Evolutionary conservation across 2,797 vertebrate species (phyloP).

Genomic region (Sciurus carolinensis): DNA sequence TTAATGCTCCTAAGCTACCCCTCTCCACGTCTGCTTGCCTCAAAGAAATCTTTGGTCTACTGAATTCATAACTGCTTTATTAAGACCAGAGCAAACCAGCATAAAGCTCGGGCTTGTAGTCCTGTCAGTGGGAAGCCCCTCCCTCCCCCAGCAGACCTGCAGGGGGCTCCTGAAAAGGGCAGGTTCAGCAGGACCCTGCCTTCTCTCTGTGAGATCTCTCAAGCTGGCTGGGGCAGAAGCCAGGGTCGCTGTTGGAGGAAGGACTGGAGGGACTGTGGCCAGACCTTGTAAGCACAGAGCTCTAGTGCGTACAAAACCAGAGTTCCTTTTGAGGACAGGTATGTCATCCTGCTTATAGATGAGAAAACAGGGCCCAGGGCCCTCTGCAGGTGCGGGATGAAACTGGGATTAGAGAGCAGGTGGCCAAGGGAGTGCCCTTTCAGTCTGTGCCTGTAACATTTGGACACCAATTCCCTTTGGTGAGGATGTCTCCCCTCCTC

Average conservation of each 20-base stretch:
- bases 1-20: not conserved
- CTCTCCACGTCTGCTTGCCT: constrained; percentile 12
- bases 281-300: not conserved
- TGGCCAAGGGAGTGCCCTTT: not conserved
- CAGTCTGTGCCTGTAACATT: not conserved
- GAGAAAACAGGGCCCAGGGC: not conserved
- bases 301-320: not conserved
- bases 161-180: not conserved
- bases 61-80: constrained; percentile 54
- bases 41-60: constrained; percentile 61
- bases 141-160: not conserved
- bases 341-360: not conserved
- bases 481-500: not conserved
- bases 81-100: constrained; percentile 58
- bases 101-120: constrained; percentile 25
- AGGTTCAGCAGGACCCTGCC: not conserved
- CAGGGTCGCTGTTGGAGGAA: not conserved
- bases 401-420: not conserved
- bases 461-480: not conserved
- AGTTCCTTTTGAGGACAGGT: constrained; percentile 19
- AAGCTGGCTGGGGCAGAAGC: not conserved
- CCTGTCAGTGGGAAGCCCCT: not conserved
- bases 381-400: not conserved
- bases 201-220: not conserved
- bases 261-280: not conserved